Percentiles rank a stretch among this genome's conserved stretches.
Conservation (phyloP, 2,888 invertebrate species). For the Volucella inanis region DNA sequence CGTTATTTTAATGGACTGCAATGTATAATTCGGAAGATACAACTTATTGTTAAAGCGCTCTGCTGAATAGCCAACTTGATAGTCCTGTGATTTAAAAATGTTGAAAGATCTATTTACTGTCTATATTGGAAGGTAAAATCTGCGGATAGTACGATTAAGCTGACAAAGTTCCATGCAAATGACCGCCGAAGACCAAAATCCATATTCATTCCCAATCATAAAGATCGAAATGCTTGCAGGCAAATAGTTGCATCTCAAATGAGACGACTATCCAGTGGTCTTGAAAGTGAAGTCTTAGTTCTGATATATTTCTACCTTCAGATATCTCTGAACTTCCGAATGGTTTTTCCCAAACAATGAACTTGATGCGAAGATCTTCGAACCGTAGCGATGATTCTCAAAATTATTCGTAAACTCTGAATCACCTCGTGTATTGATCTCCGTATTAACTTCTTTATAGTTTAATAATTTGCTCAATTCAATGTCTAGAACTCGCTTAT, state of each 20-base stretch:
- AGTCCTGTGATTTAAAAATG: constrained; percentile 7
- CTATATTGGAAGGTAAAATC: constrained; percentile 62
- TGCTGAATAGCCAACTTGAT: neutral
- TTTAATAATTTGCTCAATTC: too few species aligned
- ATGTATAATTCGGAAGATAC: neutral
- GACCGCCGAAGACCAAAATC: constrained; percentile 68
- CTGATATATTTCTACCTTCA: constrained; percentile 1
- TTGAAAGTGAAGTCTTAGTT: constrained; percentile 16
- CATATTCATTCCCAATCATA: constrained; percentile 51
- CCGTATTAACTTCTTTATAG: too few species aligned
- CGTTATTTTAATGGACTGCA: neutral
- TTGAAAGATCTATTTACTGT: constrained; percentile 34
- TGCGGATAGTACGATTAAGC: constrained; percentile 67
- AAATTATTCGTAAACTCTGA: too few species aligned
- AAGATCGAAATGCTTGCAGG: constrained; percentile 72
- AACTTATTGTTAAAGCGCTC: constrained; percentile 1
- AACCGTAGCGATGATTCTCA: too few species aligned
- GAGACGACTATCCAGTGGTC: constrained; percentile 15
- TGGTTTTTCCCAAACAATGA: too few species aligned
- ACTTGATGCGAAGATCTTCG: too few species aligned
- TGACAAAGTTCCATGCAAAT: constrained; percentile 73
- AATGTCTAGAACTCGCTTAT: too few species aligned
- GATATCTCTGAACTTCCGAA: too few species aligned
- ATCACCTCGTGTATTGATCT: too few species aligned
- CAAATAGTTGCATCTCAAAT: constrained; percentile 58